These are phyloP conservation scores for Lutraria rhynchaena DNA, from an alignment of 1,140 invertebrate genomes.

Conservation along the genomic window DNA sequence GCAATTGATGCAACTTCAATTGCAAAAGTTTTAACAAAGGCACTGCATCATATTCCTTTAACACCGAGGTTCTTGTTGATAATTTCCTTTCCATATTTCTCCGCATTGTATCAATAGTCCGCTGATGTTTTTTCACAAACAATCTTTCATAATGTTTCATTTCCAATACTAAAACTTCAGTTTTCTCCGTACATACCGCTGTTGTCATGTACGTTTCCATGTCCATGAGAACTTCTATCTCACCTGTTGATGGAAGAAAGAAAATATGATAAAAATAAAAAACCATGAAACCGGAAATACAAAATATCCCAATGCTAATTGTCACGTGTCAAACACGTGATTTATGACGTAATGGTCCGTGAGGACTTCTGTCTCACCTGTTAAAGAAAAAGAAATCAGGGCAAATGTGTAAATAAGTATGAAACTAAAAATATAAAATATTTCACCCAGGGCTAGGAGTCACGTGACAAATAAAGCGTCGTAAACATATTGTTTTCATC, in stretches of 20 bases:
- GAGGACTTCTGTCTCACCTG: no score
- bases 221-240: constrained; percentile 78
- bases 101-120: constrained; percentile 78
- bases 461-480: no score
- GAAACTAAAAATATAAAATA: no score
- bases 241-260: constrained; percentile 65
- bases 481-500: no score
- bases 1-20: constrained; percentile 50
- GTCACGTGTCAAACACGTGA: no score
- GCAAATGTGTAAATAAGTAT: no score
- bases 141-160: constrained; percentile 81
- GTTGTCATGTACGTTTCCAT: constrained; percentile 79
- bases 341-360: no score
- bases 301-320: no score
- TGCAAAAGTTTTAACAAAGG: constrained; percentile 65
- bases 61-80: constrained; percentile 62
- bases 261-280: no score
- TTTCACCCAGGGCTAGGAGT: no score
- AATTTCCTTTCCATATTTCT: constrained; percentile 70
- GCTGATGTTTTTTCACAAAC: constrained; percentile 75
- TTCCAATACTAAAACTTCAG: constrained; percentile 80
- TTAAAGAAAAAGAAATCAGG: no score
- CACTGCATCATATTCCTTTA: constrained; percentile 67
- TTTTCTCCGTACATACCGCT: constrained; percentile 78
- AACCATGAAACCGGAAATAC: no score